Evolutionary conservation across 2,888 invertebrate species (phyloP), one percentile per base, ranked within the genome.

Genomic region (Dysmachus trigonus): DNA sequence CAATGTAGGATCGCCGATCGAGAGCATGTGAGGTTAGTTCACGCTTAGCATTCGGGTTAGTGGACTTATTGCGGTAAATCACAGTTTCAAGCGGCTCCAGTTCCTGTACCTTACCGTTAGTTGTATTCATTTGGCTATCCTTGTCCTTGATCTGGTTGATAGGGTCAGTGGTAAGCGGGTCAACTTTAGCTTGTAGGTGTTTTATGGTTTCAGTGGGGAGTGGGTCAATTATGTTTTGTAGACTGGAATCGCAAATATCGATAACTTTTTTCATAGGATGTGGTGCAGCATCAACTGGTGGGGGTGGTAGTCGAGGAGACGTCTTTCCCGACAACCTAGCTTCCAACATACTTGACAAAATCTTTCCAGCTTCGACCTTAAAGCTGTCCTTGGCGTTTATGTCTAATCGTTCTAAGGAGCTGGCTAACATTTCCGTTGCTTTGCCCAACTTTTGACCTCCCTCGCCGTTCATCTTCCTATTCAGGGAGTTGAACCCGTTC

Each of bases 1-100:
- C 92, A 31, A 92, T 92, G 86, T 92, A 92, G 7, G 92, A 92
- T 8, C 92, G 90, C 27, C 92, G 90, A 88, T 92, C 91, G 41
- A 90, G 90, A 13, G 91, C 91, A 87, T 92, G 91, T 18, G 90
- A 91, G 41, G 90, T 91, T 87, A 90, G 77, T 89, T 89, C 89
- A 47, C 89, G 89, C 81, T 90, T 90, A 83, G 89, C 88, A 86
- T 90, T 89, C 8, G 76, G 73, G 18, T 85, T 85, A 30, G 86
- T 79, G 8, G 62, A 18, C 41, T 90, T 91, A 85, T 91, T 90
- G 73, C 90, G 89, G 86, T 90, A 90, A 86, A 90, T 89, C 79
- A 90, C 90, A 87, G 89, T 89, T 87, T 90, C 89, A n/a, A 89
- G 88, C 6, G 89, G 89, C 18, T 87, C 87, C 74, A 89, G 85